phyloP scores from a whole-genome alignment of 2,113 vertebrate species.

The Pseudonaja textilis region DNA sequence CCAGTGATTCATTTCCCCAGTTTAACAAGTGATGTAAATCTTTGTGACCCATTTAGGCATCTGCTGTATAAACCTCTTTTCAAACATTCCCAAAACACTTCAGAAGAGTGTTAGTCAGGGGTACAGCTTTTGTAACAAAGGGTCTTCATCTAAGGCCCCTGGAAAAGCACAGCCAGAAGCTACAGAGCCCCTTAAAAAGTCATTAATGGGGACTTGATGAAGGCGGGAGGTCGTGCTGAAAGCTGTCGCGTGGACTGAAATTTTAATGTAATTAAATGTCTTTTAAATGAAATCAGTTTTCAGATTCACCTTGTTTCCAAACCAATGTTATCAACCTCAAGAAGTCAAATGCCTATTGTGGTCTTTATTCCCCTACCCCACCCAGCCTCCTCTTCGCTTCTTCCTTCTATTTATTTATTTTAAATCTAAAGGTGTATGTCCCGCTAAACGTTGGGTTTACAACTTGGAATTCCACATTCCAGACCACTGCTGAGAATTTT shows the following conservation, averaged over 20 bases:
- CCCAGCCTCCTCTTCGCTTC: neutral
- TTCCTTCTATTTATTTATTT: neutral
- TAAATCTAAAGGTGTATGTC: neutral
- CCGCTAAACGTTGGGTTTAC: neutral
- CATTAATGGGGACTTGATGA: neutral
- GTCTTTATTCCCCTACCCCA: neutral
- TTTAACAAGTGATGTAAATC: neutral
- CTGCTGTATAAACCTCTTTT: neutral
- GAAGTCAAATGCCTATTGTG: neutral
- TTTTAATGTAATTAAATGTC: neutral
- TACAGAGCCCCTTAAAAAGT: neutral
- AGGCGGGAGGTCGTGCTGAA: neutral
- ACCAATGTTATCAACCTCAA: neutral
- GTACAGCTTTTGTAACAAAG: neutral
- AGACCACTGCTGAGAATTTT: neutral
- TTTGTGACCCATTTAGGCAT: neutral
- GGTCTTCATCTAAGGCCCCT: neutral
- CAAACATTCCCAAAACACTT: neutral
- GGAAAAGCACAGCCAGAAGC: neutral
- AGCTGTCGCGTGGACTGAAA: neutral
- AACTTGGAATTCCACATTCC: neutral
- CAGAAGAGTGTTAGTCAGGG: neutral
- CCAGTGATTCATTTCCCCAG: constrained; percentile 1
- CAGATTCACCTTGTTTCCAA: neutral
- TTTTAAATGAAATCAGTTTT: neutral